A percentile compares a stretch with the other conserved stretches of the same genome.
Evolutionary conservation across 2,797 vertebrate genomes (phyloP).

Genomic region (Malurus splendens): DNA sequence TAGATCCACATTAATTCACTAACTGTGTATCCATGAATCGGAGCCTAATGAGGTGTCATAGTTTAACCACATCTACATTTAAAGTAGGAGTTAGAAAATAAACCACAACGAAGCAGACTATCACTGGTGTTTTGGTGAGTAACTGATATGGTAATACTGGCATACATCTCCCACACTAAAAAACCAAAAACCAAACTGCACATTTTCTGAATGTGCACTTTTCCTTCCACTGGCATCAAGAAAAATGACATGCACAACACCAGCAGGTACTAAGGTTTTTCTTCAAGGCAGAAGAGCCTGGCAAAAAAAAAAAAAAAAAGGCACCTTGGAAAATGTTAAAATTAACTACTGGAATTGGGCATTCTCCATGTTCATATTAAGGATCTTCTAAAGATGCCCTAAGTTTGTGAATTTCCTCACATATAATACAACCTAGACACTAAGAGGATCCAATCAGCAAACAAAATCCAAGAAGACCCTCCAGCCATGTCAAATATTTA

Average conservation of each 20-base stretch:
- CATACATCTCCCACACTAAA: not conserved
- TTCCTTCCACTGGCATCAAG: not conserved
- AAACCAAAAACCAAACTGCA: not conserved
- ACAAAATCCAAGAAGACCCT: not conserved
- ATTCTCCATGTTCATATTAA: not conserved
- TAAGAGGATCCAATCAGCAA: not conserved
- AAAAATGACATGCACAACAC: not conserved
- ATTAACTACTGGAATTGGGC: not conserved
- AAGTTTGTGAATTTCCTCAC: not conserved
- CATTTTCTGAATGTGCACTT: not conserved
- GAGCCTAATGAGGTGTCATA: not conserved
- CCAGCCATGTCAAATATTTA: constrained; percentile 28
- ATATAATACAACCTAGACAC: not conserved
- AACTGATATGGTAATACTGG: not conserved
- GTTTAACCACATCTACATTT: not conserved
- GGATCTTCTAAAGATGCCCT: not conserved
- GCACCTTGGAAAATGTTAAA: not conserved
- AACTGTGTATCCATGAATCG: not conserved
- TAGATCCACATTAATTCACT: not conserved
- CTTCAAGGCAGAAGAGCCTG: not conserved
- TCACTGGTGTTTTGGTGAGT: not conserved
- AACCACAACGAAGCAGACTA: not conserved
- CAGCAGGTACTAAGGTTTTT: not conserved
- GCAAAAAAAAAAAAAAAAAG: not conserved
- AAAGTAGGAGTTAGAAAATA: not conserved